Conservation (phyloP, 1,140 invertebrate species). For the Whitmania pigra region DNA sequence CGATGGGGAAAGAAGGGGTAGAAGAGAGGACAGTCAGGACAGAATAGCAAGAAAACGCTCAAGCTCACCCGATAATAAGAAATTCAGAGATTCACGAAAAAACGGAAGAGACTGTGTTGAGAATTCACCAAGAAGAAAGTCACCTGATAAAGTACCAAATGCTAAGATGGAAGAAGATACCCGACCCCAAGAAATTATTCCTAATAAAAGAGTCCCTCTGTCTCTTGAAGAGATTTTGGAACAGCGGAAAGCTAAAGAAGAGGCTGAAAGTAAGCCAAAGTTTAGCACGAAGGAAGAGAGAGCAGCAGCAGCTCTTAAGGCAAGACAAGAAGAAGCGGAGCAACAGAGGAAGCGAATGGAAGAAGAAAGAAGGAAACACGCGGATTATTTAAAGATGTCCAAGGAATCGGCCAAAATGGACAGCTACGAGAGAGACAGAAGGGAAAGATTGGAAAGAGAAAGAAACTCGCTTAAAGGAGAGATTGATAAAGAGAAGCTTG, state of each 20-base stretch:
- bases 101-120: too few relatives aligned
- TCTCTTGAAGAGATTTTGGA: slow-evolving; percentile 88
- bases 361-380: slow-evolving; percentile 54
- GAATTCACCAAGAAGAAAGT: too few relatives aligned
- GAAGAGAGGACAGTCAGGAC: too few relatives aligned
- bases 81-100: too few relatives aligned
- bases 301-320: slow-evolving; percentile 69
- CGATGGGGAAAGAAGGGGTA: too few relatives aligned
- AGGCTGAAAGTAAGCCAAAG: slow-evolving; percentile 64
- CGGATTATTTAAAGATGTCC: slow-evolving; percentile 51
- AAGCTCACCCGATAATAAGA: too few relatives aligned
- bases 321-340: slow-evolving; percentile 69
- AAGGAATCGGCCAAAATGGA: slow-evolving; percentile 40
- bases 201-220: slow-evolving; percentile 51
- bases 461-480: background rate
- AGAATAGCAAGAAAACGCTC: too few relatives aligned
- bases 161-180: too few relatives aligned
- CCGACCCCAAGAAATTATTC: too few relatives aligned
- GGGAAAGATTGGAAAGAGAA: slow-evolving; percentile 1
- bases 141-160: too few relatives aligned
- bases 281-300: slow-evolving; percentile 93
- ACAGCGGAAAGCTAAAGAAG: slow-evolving; percentile 91
- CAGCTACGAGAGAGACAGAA: background rate
- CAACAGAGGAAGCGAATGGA: slow-evolving; percentile 54
- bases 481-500: background rate